These are phyloP conservation scores for Epinotia brunnichana DNA, from an alignment of 2,888 invertebrate genomes.

Conservation along the genomic window DNA sequence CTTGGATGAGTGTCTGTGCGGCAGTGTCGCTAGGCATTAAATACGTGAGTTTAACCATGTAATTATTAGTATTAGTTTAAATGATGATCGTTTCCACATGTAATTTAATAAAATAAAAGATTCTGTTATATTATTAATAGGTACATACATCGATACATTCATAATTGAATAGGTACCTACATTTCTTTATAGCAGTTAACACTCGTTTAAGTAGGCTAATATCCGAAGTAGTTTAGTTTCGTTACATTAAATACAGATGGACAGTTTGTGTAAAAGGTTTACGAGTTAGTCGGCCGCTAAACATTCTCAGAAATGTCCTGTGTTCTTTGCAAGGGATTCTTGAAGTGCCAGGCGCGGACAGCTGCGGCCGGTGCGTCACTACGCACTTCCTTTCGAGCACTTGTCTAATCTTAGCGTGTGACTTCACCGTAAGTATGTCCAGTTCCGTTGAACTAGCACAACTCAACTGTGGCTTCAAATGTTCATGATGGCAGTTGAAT, in stretches of 20 bases:
- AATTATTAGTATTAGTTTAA: too few relatives aligned
- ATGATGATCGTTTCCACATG: too few relatives aligned
- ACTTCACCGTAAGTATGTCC: conserved; percentile 4
- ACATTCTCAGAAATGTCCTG: conserved; percentile 21
- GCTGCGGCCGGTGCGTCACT: conserved; percentile 35
- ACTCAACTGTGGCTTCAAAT: background rate
- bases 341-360: conserved; percentile 31
- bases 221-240: too few relatives aligned
- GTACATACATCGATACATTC: too few relatives aligned
- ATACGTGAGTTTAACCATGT: too few relatives aligned
- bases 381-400: conserved; percentile 39
- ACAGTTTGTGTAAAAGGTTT: background rate
- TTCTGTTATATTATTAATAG: too few relatives aligned
- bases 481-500: background rate
- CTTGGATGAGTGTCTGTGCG: too few relatives aligned
- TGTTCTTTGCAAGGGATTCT: conserved; percentile 26
- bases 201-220: too few relatives aligned
- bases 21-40: too few relatives aligned
- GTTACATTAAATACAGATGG: background rate
- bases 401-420: conserved; percentile 41
- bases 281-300: background rate
- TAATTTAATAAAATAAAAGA: too few relatives aligned
- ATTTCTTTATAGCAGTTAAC: too few relatives aligned
- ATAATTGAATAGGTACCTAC: too few relatives aligned
- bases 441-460: background rate